phyloP scores from a whole-genome alignment of 1,140 invertebrate genomes.

The Lithobius niger region DNA sequence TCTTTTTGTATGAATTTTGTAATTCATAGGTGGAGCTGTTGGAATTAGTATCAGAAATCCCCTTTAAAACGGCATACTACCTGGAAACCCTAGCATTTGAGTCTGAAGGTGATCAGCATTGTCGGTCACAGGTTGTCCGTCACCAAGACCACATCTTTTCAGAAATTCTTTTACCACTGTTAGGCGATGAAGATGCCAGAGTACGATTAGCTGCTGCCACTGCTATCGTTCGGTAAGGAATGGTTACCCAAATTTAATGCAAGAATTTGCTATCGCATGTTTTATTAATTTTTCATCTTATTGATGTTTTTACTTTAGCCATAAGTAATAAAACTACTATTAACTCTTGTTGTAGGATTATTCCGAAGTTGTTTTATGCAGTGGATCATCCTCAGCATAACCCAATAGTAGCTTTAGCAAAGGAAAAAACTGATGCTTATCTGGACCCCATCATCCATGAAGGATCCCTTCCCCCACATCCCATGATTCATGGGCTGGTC shows the following conservation, averaged over 20 bases:
- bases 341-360: conserved; percentile 24
- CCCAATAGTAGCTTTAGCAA: conserved; percentile 29
- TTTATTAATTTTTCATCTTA: neutral
- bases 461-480: conserved; percentile 26
- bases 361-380: conserved; percentile 30
- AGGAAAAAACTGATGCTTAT: conserved; percentile 23
- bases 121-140: conserved; percentile 10
- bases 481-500: conserved; percentile 23
- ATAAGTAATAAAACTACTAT: neutral
- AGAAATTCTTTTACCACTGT: conserved; percentile 44
- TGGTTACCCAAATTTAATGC: neutral
- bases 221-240: conserved; percentile 47
- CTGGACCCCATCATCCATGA: conserved; percentile 27
- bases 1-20: conserved; percentile 2
- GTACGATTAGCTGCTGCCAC: conserved; percentile 54
- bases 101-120: neutral
- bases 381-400: conserved; percentile 31
- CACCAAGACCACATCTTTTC: conserved; percentile 48
- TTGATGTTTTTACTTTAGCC: neutral
- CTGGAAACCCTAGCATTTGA: conserved; percentile 21
- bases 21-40: conserved; percentile 34
- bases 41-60: conserved; percentile 31
- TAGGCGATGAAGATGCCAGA: conserved; percentile 60
- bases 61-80: conserved; percentile 31
- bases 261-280: neutral